Conservation (phyloP, 2,888 invertebrate genomes). For the Scaptomyza reducta region DNA sequence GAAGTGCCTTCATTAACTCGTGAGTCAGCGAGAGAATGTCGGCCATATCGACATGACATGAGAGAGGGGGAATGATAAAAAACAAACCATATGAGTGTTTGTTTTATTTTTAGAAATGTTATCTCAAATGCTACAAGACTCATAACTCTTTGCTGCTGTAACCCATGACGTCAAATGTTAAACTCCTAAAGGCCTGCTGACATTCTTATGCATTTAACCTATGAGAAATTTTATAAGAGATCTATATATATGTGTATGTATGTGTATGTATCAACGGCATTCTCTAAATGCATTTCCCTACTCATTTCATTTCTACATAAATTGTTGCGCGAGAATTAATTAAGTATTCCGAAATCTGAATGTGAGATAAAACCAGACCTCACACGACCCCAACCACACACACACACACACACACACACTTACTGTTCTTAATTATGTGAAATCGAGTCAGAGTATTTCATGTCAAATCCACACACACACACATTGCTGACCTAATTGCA, state of each 20-base stretch:
- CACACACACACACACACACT: constrained; percentile 1
- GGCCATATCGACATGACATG: background rate
- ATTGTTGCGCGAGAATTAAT: constrained; percentile 58
- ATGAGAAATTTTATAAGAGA: constrained; percentile 23
- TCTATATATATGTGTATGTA: background rate
- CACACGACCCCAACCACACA: constrained; percentile 46
- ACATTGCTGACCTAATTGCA: constrained; percentile 67
- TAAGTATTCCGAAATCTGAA: constrained; percentile 57
- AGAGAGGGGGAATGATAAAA: constrained; percentile 6
- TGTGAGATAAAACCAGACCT: constrained; percentile 53
- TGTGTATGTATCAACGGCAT: background rate
- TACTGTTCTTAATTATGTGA: constrained; percentile 61
- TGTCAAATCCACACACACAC: constrained; percentile 49
- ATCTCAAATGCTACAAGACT: constrained; percentile 1
- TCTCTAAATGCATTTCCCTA: constrained; percentile 37
- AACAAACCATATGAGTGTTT: constrained; percentile 40
- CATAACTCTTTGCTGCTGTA: constrained; percentile 45
- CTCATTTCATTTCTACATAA: constrained; percentile 35
- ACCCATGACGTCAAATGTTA: constrained; percentile 22
- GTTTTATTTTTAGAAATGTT: constrained; percentile 34
- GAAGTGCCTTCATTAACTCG: background rate
- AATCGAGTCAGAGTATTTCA: constrained; percentile 49
- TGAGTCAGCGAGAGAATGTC: constrained; percentile 42
- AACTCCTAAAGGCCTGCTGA: constrained; percentile 37
- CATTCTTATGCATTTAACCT: constrained; percentile 46